phyloP scores from a whole-genome alignment of 2,797 vertebrate species.

The Coregonus suidteri region DNA sequence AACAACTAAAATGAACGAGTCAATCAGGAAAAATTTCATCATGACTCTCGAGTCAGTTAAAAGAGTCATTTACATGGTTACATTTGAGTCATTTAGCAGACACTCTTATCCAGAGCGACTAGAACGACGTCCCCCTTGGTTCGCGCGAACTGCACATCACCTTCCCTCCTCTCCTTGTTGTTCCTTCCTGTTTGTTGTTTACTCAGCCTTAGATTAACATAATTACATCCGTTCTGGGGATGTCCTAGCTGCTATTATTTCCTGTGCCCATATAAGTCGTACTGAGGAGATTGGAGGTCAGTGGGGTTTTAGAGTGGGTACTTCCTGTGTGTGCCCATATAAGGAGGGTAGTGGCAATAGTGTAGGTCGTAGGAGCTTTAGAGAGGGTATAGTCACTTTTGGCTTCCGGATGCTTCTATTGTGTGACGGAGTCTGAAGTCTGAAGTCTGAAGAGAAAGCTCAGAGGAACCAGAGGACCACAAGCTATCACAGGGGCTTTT shows the following conservation, averaged over 20 bases:
- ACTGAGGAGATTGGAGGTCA: background rate
- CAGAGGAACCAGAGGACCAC: conserved; percentile 35
- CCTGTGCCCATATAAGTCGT: background rate
- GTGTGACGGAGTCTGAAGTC: background rate
- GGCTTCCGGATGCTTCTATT: conserved; percentile 20
- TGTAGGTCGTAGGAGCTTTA: conserved; percentile 15
- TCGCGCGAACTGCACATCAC: no score
- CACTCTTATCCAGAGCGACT: no score
- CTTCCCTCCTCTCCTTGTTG: background rate
- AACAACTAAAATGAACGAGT: no score
- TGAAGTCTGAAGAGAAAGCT: background rate
- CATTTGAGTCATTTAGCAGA: no score
- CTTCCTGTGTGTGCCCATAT: background rate
- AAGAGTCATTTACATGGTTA: no score
- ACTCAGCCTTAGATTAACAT: conserved; percentile 25
- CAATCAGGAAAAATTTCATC: no score
- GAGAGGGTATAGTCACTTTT: conserved; percentile 30
- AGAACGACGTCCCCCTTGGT: no score
- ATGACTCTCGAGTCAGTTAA: no score
- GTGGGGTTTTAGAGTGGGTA: background rate
- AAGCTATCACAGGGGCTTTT: conserved; percentile 41
- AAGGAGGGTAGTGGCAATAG: background rate
- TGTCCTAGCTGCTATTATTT: conserved; percentile 9
- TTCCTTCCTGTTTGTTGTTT: conserved; percentile 33
- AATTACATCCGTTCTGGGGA: conserved; percentile 41